Evolutionary conservation across 2,888 invertebrate species (phyloP), one percentile per base, ranked within the genome.

Genomic region (Tholera decimalis): DNA sequence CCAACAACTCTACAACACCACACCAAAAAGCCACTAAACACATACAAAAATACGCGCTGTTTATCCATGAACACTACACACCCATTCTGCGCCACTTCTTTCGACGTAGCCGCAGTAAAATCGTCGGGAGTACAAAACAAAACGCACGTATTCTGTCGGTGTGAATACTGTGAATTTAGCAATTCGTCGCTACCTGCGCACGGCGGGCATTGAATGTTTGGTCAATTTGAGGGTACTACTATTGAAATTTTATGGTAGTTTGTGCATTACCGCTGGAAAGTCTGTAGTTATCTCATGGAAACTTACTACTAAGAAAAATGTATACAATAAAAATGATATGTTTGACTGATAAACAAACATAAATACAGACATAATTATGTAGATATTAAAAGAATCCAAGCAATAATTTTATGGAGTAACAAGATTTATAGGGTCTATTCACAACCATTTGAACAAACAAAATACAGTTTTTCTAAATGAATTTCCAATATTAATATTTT

Each of bases 151-250:
- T 74, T 43, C 76, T 73, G 73, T 76, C 77, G 77, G 83, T 81
- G 83, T 80, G 83, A 84, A 84, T 81, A 84, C 76, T 81, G 83
- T 82, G 83, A 85, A 84, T 81, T 84, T 77, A 79, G 82, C 80
- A 76, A 83, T 83, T 79, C 73, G 77, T 79, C 65, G 65, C 71
- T 73, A 79, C 73, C 72, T 83, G 75, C 64, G 68, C 44, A 41
- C 67, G 30, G 58, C 49, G 85, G 82, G 83, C 84, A 88, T 86
- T 86, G 79, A 86, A 85, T 87, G 86, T 88, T 89, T 85, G 86
- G 86, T 88, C 86, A 86, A 87, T 87, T 86, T 83, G 58, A 72
- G 47, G 57, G 57, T 73, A 79, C 71, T 87, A 89, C 88, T 65
- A 87, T 47, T 30, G 56, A 30, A 44, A 37, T 53, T 50, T 46